Percentiles rank a stretch among this genome's conserved stretches.
phyloP scores from a whole-genome alignment of 2,797 vertebrate species.

The Cercopithecus hamlyni region DNA sequence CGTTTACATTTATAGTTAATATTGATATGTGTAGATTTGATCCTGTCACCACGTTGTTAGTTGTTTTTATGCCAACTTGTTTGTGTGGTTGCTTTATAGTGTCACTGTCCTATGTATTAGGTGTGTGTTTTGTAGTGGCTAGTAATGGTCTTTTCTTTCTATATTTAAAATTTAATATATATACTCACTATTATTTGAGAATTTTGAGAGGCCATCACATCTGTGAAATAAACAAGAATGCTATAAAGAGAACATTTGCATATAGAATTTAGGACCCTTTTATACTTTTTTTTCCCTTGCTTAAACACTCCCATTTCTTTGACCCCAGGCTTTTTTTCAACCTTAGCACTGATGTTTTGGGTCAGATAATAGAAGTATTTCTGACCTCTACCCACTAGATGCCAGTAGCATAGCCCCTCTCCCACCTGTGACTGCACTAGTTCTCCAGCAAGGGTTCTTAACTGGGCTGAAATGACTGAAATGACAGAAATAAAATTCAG shows the following conservation, averaged over 20 bases:
- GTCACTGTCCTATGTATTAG: no score
- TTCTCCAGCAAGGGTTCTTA: no score
- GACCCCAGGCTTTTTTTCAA: neutral
- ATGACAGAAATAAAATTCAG: no score
- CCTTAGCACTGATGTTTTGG: neutral
- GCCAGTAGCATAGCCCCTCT: neutral
- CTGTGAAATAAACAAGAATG: neutral
- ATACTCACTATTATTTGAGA: neutral
- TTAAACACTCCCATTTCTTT: neutral
- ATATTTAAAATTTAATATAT: no score
- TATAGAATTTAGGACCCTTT: neutral
- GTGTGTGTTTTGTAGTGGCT: no score
- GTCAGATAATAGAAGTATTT: neutral
- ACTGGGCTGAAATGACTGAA: no score
- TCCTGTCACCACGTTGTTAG: no score
- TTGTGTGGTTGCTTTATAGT: no score
- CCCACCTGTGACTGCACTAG: neutral
- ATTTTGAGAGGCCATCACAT: neutral
- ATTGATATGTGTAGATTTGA: no score
- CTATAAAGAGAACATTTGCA: neutral
- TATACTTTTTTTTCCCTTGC: neutral
- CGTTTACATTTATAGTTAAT: no score
- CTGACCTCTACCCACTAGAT: neutral
- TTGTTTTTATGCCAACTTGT: no score
- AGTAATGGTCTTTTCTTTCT: no score